Base-by-base conservation (phyloP, 2,113 vertebrate species). In the Crotalus tigris region DNA sequence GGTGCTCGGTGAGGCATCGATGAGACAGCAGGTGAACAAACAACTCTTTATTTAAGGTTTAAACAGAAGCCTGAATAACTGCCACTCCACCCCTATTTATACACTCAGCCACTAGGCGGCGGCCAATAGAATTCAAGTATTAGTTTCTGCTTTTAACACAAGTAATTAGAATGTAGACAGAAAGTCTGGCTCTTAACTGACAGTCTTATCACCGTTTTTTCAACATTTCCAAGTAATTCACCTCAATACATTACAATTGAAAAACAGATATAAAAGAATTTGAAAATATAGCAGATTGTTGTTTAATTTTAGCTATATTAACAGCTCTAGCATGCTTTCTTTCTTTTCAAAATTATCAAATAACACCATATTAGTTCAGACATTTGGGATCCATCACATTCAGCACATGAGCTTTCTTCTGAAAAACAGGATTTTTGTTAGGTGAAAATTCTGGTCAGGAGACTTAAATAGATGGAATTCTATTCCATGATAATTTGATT, bases 401-500 rank as follows among this genome's bases (percentile, higher is more conserved):
- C 75, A 81, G 33, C 17, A 81, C 75, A 44, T 21, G 33, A 44
- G 33, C 19, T 44, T 81, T 81, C 75, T 44, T 81, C 33, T 81
- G 33, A 44, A 81, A 81, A 81, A 81, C 5, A 21, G 69, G 69
- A 81, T 44, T 44, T 44, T 81, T 81, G 75, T 21, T 33, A 44
- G 17, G 7, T 33, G 19, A 51, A 44, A 90, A 93, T 90, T 53
- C 55, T 39, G 55, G 29, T 44, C 57, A 85, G 24, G 9, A 29
- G 44, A 85, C 17, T 15, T 13, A 89, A 21, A 24, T 94, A 64
- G 58, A 92, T 69, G 85, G 46, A 81, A 81, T 55, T 33, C 89
- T 93, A 93, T 81, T 94, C 11, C 69, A 19, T 2, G 12, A 86
- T 12, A 93, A 88, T 64, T 89, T 95, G 49, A 54, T 6, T 0